These are phyloP conservation scores for Dasyurus viverrinus DNA, from an alignment of 2,113 vertebrate species.

Conservation along the genomic window DNA sequence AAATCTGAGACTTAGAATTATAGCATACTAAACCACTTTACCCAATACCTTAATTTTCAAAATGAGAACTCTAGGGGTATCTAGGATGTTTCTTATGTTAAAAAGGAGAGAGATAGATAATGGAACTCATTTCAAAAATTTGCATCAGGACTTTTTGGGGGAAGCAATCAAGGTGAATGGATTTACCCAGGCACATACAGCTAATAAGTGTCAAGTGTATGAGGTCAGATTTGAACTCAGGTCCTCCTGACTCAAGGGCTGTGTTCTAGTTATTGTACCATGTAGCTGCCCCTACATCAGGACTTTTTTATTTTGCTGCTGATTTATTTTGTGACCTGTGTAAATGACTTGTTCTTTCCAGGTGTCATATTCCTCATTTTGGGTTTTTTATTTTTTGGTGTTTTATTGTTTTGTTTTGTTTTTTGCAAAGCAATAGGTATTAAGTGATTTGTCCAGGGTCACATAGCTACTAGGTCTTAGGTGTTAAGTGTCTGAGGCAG, in stretches of 20 bases:
- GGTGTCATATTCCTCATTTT: neutral
- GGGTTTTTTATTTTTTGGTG: too few relatives aligned
- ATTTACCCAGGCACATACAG: too few relatives aligned
- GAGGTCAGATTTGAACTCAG: neutral
- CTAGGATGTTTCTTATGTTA: neutral
- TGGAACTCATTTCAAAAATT: neutral
- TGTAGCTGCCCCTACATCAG: neutral
- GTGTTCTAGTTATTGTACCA: neutral
- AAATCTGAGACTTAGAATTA: too few relatives aligned
- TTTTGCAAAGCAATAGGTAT: too few relatives aligned
- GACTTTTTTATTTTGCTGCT: neutral
- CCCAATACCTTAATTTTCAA: too few relatives aligned
- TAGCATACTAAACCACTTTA: too few relatives aligned
- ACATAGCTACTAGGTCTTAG: too few relatives aligned
- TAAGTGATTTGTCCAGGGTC: too few relatives aligned
- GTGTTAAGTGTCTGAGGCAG: too few relatives aligned
- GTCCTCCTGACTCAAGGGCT: neutral
- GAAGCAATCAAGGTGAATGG: too few relatives aligned
- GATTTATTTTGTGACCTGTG: neutral
- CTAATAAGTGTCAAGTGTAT: neutral
- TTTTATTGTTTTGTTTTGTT: too few relatives aligned
- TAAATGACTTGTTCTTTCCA: neutral
- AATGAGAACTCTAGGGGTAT: too few relatives aligned
- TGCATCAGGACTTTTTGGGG: neutral
- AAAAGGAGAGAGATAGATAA: neutral